phyloP scores from a whole-genome alignment of 2,113 vertebrate species.

The Psilopsiagon aymara region DNA sequence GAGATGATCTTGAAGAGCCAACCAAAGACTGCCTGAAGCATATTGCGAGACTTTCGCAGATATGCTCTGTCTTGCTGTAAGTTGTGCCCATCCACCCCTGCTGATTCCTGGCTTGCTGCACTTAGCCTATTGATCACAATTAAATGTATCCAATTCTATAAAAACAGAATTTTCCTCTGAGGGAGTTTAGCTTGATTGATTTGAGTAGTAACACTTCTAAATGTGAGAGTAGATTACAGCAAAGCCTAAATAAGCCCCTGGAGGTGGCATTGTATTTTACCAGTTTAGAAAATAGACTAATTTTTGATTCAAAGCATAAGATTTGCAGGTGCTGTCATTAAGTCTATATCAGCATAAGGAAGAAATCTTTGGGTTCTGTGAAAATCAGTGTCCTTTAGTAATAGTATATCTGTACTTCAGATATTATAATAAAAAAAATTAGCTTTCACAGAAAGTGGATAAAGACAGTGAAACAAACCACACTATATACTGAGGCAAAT shows the following conservation, averaged over 20 bases:
- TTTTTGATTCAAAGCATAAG: neutral
- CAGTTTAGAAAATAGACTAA: neutral
- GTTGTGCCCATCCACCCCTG: neutral
- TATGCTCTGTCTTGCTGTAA: conserved; percentile 60
- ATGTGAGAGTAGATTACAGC: neutral
- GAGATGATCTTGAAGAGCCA: neutral
- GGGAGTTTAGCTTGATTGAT: neutral
- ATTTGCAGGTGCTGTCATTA: neutral
- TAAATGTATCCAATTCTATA: neutral
- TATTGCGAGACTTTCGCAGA: conserved; percentile 55
- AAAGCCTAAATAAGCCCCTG: neutral
- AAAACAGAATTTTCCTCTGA: neutral
- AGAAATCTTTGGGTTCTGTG: neutral
- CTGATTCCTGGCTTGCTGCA: neutral
- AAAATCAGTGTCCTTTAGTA: neutral
- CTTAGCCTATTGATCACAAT: neutral
- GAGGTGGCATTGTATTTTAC: neutral
- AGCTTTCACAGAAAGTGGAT: neutral
- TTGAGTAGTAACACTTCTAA: neutral
- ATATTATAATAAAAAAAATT: neutral
- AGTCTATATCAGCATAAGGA: neutral
- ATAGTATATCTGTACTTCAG: neutral
- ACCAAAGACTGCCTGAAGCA: conserved; percentile 57
- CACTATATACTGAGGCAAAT: neutral
- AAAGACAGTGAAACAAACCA: neutral